A percentile compares a stretch with the other conserved stretches of the same genome.
Conservation (phyloP, 2,113 vertebrate species). For the Mesoclemmys tuberculata region DNA sequence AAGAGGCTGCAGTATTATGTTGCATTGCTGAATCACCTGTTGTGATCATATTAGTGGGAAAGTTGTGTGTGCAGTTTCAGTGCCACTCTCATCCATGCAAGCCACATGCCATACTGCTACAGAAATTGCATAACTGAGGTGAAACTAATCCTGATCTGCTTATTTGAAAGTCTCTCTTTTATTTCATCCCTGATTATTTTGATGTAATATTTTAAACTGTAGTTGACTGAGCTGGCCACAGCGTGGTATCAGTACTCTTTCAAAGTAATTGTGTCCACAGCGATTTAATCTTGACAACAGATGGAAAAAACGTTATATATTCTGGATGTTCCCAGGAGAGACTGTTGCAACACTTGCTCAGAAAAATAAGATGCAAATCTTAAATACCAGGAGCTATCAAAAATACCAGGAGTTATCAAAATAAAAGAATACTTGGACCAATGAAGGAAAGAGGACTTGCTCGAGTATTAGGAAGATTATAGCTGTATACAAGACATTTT, state of each 20-base stretch:
- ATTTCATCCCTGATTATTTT: not conserved
- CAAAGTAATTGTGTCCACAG: not conserved
- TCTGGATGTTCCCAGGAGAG: not conserved
- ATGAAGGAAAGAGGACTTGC: not conserved
- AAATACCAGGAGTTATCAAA: not conserved
- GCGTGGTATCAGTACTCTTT: not conserved
- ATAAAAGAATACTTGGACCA: not conserved
- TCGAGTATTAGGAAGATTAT: not conserved
- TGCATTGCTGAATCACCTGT: too few relatives aligned
- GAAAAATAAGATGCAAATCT: not conserved
- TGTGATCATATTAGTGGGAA: too few relatives aligned
- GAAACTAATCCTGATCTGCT: not conserved
- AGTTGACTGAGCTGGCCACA: slow-evolving; percentile 32
- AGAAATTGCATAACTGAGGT: not conserved
- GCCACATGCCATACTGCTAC: too few relatives aligned
- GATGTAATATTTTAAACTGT: not conserved
- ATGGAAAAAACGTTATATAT: not conserved
- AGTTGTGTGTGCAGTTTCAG: too few relatives aligned
- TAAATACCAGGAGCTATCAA: not conserved
- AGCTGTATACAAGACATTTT: not conserved
- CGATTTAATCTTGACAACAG: not conserved
- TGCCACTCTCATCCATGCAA: too few relatives aligned
- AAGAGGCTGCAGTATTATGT: too few relatives aligned
- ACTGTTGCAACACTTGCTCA: not conserved
- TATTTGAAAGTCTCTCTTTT: not conserved